Evolutionary conservation across 2,888 invertebrate species (phyloP).

Genomic region (Polydrusus pterygomalis): DNA sequence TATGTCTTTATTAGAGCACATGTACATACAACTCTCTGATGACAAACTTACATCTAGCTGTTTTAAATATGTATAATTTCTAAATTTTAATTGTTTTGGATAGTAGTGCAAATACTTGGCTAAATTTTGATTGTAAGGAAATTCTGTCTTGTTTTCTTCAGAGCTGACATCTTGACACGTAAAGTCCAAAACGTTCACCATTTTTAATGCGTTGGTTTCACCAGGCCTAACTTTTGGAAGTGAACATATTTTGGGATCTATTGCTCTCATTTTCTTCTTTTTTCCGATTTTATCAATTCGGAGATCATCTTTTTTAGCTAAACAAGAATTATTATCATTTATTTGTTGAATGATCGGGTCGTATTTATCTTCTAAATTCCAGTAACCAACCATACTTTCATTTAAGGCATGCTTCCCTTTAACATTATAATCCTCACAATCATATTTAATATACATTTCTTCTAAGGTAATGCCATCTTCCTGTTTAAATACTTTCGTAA

Average conservation of each 20-base stretch:
- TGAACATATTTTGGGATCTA: neutral
- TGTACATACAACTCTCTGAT: neutral
- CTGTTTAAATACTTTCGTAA: neutral
- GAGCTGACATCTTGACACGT: neutral
- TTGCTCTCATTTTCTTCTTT: neutral
- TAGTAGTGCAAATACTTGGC: neutral
- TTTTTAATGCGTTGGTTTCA: neutral
- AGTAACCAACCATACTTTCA: too few species aligned
- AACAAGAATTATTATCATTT: neutral
- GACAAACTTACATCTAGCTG: neutral
- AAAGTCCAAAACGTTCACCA: neutral
- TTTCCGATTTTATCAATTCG: too few species aligned
- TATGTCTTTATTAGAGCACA: neutral
- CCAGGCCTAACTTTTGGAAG: neutral
- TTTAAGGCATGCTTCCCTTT: too few species aligned
- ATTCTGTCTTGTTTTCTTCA: neutral
- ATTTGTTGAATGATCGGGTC: neutral
- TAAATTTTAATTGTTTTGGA: neutral
- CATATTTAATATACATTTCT: neutral
- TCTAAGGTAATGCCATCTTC: neutral
- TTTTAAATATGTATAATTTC: neutral
- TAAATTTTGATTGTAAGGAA: neutral
- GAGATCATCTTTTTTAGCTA: neutral
- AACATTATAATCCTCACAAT: neutral
- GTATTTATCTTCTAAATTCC: neutral